These are phyloP conservation scores for Heliconius erato DNA, from an alignment of 2,888 invertebrate genomes.

Conservation along the genomic window DNA sequence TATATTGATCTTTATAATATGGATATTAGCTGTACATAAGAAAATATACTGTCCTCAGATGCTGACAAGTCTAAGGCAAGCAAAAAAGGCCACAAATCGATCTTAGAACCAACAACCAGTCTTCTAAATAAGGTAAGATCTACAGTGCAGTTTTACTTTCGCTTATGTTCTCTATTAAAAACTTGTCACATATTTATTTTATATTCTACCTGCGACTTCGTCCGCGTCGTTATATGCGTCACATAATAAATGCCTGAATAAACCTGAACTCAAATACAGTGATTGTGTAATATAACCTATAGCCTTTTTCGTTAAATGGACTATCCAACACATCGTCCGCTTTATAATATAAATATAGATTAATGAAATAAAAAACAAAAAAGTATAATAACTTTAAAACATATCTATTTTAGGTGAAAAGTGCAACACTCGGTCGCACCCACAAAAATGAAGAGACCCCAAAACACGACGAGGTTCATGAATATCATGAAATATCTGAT, in stretches of 20 bases:
- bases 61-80: conserved; percentile 59
- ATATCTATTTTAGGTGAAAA: conserved; percentile 65
- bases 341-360: too few species aligned
- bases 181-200: background rate
- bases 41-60: conserved; percentile 40
- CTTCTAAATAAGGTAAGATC: conserved; percentile 71
- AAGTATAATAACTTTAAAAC: background rate
- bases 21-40: background rate
- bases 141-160: background rate
- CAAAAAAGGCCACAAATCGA: conserved; percentile 62
- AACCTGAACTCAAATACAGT: too few species aligned
- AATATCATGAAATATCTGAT: conserved; percentile 80
- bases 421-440: conserved; percentile 71
- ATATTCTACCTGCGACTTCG: background rate
- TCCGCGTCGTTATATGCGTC: background rate
- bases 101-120: conserved; percentile 71
- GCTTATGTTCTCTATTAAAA: background rate
- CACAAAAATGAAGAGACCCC: conserved; percentile 63
- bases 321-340: background rate
- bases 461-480: conserved; percentile 72
- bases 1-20: background rate
- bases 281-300: too few species aligned
- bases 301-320: too few species aligned
- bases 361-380: too few species aligned
- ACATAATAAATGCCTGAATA: too few species aligned